Conservation (phyloP, 2,797 vertebrate species). For the Acanthis flammea region DNA sequence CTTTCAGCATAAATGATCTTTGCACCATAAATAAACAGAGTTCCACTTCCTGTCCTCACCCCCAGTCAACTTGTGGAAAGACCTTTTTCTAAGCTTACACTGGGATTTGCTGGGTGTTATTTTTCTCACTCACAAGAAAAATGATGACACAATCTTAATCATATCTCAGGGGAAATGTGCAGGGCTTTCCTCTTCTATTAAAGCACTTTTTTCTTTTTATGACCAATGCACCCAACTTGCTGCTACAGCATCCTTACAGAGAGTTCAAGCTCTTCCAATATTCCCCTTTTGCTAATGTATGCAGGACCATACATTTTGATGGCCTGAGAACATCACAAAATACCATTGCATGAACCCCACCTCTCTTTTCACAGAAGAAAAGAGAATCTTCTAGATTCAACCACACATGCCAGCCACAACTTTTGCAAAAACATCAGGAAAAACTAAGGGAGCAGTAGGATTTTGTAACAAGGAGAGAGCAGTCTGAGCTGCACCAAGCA, state of each 20-base stretch:
- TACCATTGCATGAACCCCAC: neutral
- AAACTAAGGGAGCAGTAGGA: neutral
- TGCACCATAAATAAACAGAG: neutral
- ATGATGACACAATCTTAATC: neutral
- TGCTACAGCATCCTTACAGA: neutral
- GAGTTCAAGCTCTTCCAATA: neutral
- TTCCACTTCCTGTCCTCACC: neutral
- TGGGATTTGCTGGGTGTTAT: neutral
- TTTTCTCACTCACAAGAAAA: neutral
- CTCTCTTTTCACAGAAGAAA: neutral
- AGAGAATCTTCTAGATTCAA: neutral
- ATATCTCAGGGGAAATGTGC: neutral
- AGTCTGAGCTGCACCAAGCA: neutral
- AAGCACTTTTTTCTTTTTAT: neutral
- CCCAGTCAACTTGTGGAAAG: neutral
- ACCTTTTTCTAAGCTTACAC: neutral
- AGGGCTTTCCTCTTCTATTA: neutral
- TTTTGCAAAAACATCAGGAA: neutral
- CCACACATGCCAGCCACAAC: neutral
- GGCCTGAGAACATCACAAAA: neutral
- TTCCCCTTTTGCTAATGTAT: neutral
- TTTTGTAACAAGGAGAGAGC: neutral
- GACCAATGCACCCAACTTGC: neutral
- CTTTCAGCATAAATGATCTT: neutral
- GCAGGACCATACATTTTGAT: neutral